Base-by-base conservation (phyloP, 2,888 invertebrate genomes). In the Eupelmus urozonus region DNA sequence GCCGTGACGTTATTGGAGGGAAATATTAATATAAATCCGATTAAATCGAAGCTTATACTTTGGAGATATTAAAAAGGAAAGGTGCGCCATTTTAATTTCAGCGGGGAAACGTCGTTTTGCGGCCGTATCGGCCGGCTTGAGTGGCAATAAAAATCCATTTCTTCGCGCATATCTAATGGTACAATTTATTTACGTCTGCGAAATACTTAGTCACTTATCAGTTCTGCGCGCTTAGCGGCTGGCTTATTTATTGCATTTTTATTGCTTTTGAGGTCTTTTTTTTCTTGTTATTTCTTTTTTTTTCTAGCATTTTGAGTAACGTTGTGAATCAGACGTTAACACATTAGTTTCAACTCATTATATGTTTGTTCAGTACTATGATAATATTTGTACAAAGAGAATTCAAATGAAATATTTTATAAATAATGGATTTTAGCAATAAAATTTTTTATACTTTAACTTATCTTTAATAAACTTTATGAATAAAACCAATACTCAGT, bases 21-120 rank as follows among this genome's bases (percentile, higher is more conserved):
- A 62, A 75, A 69, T 67, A 60, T 75, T 62, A 69, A 69, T 69
- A 60, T 34, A 42, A 4, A 23, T 34, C 23, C 13, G 29, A 72
- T 42, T 53, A 55, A 66, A 59, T 66, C 29, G 59, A 34, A 23
- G 42, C 34, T 49, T 40, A 60, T 60, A 57, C 45, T 34, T 34
- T 13, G 16, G 9, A 9, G 9, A 49, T 65, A 63, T 57, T 16
- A 18, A 5, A 34, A 34, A 34, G 40, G n/a, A 62, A 72, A 53
- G 62, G 23, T 9, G 13, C 55, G 23, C 23, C 11, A 20, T 49
- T 45, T 42, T n/a, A 29, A 49, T 29, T 23, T 74, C 59, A 49
- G 27, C 11, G 18, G 4, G 3, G 57, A 34, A n/a, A 20, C 0
- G 1, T 2, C 3, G 25, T 49, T 42, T 23, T 9, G 1, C 45